Evolutionary conservation across 1,140 invertebrate genomes (phyloP).

Genomic region (Drosophila aff.): DNA sequence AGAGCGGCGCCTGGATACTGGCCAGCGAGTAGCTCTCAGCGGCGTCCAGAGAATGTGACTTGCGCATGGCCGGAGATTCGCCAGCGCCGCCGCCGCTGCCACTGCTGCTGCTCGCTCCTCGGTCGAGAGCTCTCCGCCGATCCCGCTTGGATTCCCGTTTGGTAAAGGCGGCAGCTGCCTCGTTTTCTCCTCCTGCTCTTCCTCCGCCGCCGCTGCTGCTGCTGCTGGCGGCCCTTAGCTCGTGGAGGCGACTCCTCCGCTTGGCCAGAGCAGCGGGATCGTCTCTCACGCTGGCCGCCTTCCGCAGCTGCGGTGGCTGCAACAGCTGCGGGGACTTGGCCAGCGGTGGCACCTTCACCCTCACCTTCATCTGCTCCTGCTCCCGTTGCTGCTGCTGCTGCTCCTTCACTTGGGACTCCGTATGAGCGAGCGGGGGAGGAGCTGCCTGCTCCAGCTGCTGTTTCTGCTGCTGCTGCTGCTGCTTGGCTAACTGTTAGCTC

Average conservation of each 20-base stretch:
- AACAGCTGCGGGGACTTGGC: conserved; percentile 42
- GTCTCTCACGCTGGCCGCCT: conserved; percentile 63
- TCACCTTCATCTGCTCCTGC: conserved; percentile 9
- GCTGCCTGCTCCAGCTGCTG: conserved; percentile 33
- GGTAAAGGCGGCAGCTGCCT: conserved; percentile 54
- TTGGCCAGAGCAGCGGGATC: conserved; percentile 62
- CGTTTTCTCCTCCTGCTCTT: conserved; percentile 10
- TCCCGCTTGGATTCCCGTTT: conserved; percentile 64
- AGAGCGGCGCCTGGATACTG: conserved; percentile 87
- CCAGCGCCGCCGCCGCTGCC: not conserved
- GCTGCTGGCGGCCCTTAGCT: conserved; percentile 61
- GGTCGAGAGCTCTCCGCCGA: conserved; percentile 30
- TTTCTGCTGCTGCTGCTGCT: conserved; percentile 41
- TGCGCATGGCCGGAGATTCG: conserved; percentile 54
- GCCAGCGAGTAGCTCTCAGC: conserved; percentile 70
- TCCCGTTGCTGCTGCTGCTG: not conserved
- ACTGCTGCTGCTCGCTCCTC: conserved; percentile 15
- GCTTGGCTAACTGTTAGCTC: conserved; percentile 81
- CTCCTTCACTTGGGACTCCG: not conserved
- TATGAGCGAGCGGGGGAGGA: not conserved
- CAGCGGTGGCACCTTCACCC: conserved; percentile 1
- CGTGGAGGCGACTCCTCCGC: conserved; percentile 66
- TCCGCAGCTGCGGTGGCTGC: conserved; percentile 64
- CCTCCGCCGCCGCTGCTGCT: conserved; percentile 14
- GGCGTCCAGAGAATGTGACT: conserved; percentile 73